Percentiles rank a stretch among this genome's conserved stretches.
phyloP scores from a whole-genome alignment of 2,797 vertebrate species.

The Chrysolophus pictus region DNA sequence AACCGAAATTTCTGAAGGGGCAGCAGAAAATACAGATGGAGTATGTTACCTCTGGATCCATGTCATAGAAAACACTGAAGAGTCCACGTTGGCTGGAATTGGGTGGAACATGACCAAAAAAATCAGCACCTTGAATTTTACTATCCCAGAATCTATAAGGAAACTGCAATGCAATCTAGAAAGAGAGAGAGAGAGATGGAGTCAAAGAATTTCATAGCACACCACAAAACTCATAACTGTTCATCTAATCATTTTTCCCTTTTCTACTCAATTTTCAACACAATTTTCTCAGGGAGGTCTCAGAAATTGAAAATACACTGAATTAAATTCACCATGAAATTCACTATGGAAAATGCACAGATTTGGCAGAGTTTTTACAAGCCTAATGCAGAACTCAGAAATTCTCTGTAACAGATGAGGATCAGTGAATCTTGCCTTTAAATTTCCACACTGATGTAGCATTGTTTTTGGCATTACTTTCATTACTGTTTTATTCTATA shows the following conservation, averaged over 20 bases:
- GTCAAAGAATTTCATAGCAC: neutral
- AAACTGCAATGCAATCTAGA: constrained; percentile 93
- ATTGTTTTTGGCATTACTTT: neutral
- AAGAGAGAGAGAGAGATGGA: neutral
- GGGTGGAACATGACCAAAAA: constrained; percentile 93
- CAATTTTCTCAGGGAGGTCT: neutral
- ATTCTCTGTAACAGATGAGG: neutral
- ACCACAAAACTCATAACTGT: neutral
- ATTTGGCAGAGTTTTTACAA: neutral
- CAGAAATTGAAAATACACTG: neutral
- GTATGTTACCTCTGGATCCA: constrained; percentile 90
- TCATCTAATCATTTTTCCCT: neutral
- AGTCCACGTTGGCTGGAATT: constrained; percentile 90
- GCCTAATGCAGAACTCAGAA: neutral
- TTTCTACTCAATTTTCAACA: neutral
- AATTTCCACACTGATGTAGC: neutral
- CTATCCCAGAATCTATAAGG: constrained; percentile 95
- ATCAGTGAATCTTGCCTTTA: neutral
- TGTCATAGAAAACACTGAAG: constrained; percentile 96
- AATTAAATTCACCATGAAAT: neutral
- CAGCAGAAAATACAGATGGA: neutral
- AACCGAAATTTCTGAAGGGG: neutral
- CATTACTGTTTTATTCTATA: neutral
- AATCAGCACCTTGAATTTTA: constrained; percentile 96
- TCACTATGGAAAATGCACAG: neutral